Conservation (phyloP, 1,140 invertebrate genomes). For the Parasteatoda tepidariorum region DNA sequence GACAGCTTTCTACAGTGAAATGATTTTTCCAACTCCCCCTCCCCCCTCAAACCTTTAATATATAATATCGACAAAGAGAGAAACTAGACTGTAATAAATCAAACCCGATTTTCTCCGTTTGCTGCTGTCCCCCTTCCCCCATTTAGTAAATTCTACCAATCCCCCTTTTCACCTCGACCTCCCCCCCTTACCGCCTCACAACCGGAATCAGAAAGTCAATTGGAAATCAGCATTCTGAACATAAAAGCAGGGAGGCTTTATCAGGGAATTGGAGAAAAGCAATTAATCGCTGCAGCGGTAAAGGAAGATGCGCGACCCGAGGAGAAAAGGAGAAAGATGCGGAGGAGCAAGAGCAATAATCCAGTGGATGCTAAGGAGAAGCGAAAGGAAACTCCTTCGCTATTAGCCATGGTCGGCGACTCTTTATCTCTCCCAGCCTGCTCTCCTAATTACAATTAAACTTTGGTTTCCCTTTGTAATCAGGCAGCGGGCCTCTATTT, state of each 20-base stretch:
- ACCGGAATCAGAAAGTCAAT: constrained; percentile 46
- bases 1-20: not conserved
- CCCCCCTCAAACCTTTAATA: not conserved
- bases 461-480: constrained; percentile 61
- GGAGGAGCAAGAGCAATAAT: not conserved
- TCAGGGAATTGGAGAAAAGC: constrained; percentile 40
- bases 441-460: constrained; percentile 61
- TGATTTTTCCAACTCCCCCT: constrained; percentile 3
- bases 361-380: not conserved
- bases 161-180: not conserved
- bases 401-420: constrained; percentile 55
- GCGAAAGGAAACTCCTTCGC: constrained; percentile 19
- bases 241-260: constrained; percentile 22
- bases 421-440: constrained; percentile 56
- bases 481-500: constrained; percentile 50
- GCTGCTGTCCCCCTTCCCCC: too few species aligned
- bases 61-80: not conserved
- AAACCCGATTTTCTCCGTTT: not conserved
- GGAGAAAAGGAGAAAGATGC: not conserved
- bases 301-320: constrained; percentile 15
- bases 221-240: constrained; percentile 34
- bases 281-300: constrained; percentile 51
- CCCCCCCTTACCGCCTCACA: not conserved
- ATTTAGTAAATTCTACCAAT: not conserved
- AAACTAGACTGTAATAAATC: not conserved